Evolutionary conservation across 1,140 invertebrate species (phyloP).

Genomic region (Drosophila punjabiensis): DNA sequence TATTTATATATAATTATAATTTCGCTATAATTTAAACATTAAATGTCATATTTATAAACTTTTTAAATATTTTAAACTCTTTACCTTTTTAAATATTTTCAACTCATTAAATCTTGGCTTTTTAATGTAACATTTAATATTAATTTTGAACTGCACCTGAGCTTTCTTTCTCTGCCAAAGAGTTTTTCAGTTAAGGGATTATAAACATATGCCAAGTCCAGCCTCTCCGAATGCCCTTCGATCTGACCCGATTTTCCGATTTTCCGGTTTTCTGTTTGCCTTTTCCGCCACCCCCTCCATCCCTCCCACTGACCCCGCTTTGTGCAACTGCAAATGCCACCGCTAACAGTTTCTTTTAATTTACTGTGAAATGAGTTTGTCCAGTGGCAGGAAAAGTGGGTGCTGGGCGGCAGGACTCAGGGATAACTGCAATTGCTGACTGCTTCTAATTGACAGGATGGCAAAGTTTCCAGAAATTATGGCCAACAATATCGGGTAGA

Average conservation of each 20-base stretch:
- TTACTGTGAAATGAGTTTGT: conserved; percentile 64
- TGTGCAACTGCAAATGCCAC: conserved; percentile 31
- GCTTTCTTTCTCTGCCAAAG: background rate
- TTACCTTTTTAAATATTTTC: no score
- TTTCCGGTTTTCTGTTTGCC: conserved; percentile 9
- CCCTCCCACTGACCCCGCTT: conserved; percentile 1
- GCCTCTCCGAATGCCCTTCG: conserved; percentile 19
- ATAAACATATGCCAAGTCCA: conserved; percentile 8
- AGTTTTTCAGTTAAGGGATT: background rate
- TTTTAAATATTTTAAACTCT: no score
- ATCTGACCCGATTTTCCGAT: conserved; percentile 41
- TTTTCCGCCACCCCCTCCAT: background rate
- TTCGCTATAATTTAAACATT: background rate
- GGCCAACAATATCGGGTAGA: conserved; percentile 49
- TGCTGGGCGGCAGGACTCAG: conserved; percentile 4
- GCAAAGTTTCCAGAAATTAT: conserved; percentile 68
- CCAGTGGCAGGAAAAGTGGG: conserved; percentile 25
- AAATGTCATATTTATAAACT: background rate
- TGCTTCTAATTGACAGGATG: conserved; percentile 70
- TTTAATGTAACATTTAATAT: background rate
- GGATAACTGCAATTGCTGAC: conserved; percentile 46
- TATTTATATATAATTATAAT: background rate
- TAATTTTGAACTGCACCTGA: background rate
- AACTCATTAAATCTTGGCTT: background rate
- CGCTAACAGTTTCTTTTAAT: conserved; percentile 53